These are phyloP conservation scores for Gryllus bimaculatus DNA, from an alignment of 1,140 invertebrate species.

Conservation along the genomic window DNA sequence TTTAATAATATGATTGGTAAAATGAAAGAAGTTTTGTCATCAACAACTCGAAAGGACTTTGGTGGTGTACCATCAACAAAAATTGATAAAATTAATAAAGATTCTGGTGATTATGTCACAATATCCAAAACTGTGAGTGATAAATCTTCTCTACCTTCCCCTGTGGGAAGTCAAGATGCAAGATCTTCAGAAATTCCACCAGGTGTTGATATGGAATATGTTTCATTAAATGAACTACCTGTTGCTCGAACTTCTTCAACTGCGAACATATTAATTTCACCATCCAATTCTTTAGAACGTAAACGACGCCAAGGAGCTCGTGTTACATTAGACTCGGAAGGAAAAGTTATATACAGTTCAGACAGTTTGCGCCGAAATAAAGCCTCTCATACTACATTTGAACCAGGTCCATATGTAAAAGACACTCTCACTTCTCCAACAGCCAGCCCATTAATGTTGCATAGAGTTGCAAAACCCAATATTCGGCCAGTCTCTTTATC, in stretches of 20 bases:
- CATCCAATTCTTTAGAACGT: slow-evolving; percentile 30
- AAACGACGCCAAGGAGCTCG: slow-evolving; percentile 55
- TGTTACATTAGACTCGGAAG: slow-evolving; percentile 77
- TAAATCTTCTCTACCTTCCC: background rate
- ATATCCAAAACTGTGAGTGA: slow-evolving; percentile 40
- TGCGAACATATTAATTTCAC: slow-evolving; percentile 26
- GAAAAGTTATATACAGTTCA: slow-evolving; percentile 81
- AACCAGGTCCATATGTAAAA: slow-evolving; percentile 68
- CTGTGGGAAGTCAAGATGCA: background rate
- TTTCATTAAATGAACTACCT: slow-evolving; percentile 69
- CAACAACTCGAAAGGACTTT: slow-evolving; percentile 29
- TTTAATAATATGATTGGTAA: slow-evolving; percentile 52
- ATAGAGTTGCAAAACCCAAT: slow-evolving; percentile 24
- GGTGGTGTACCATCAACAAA: slow-evolving; percentile 36
- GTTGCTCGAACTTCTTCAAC: background rate
- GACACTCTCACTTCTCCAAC: slow-evolving; percentile 36
- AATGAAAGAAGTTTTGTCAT: slow-evolving; percentile 48
- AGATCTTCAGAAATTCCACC: background rate
- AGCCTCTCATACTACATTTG: slow-evolving; percentile 72
- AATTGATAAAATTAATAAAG: slow-evolving; percentile 32
- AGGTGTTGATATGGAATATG: slow-evolving; percentile 56
- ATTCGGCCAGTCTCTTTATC: slow-evolving; percentile 25
- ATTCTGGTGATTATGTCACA: slow-evolving; percentile 72
- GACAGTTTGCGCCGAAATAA: slow-evolving; percentile 74
- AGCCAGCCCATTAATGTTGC: slow-evolving; percentile 26